Evolutionary conservation across 2,888 invertebrate genomes (phyloP).

Genomic region (Escarpia spicata): DNA sequence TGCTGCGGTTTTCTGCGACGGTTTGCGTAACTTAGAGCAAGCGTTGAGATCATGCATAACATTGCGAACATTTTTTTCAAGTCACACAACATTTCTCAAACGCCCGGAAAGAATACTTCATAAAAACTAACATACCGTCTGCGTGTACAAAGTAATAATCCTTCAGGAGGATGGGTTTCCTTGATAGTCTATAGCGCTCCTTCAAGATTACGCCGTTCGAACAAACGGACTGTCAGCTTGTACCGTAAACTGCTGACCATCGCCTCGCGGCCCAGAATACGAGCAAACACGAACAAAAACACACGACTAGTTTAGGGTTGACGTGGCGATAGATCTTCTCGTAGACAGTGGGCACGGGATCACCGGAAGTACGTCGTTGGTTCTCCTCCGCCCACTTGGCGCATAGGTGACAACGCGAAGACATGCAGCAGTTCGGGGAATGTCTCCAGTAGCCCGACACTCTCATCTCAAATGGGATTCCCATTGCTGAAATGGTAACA

Average conservation of each 20-base stretch:
- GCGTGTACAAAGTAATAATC: no score
- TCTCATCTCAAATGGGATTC: conserved; percentile 2
- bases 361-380: neutral
- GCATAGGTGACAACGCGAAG: neutral
- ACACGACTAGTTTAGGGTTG: neutral
- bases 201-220: neutral
- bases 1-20: no score
- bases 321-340: neutral
- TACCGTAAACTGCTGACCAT: neutral
- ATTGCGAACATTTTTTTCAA: no score
- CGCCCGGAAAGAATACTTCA: no score
- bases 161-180: no score
- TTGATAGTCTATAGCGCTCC: neutral
- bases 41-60: no score
- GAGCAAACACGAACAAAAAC: neutral
- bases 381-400: neutral
- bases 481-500: neutral
- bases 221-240: neutral
- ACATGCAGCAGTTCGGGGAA: neutral
- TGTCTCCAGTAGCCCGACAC: neutral
- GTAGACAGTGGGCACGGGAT: neutral
- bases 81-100: no score
- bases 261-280: neutral
- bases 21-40: no score
- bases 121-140: no score